Conservation (phyloP, 2,113 vertebrate species). For the Phocoena phocoena region DNA sequence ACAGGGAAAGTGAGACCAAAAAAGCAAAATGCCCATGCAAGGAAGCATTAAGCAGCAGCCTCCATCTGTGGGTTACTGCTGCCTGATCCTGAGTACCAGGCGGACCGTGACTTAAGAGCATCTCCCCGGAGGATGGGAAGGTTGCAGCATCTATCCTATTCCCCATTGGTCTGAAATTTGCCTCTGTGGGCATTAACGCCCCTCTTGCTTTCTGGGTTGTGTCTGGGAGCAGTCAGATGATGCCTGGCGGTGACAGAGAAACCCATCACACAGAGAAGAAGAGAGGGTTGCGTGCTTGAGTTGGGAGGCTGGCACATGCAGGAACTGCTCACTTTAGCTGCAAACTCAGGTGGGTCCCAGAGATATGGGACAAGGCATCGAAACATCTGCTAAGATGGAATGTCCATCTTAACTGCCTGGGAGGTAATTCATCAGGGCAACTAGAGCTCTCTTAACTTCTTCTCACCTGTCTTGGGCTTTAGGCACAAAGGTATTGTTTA, state of each 20-base stretch:
- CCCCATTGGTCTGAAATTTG: not conserved
- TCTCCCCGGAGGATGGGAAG: not conserved
- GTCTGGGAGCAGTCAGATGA: not conserved
- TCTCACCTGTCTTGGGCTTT: not conserved
- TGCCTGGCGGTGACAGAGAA: not conserved
- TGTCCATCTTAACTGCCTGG: not conserved
- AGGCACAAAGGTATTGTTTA: not conserved
- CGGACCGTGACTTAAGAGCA: not conserved
- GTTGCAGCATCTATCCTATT: too few relatives aligned
- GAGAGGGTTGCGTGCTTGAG: not conserved
- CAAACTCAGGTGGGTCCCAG: not conserved
- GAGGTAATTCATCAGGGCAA: not conserved
- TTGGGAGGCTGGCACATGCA: not conserved
- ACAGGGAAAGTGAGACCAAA: not conserved
- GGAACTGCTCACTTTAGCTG: not conserved
- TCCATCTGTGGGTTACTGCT: not conserved
- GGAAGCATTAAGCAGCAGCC: rapidly evolving
- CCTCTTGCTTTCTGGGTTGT: not conserved
- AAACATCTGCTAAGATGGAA: not conserved
- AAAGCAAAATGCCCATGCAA: rapidly evolving
- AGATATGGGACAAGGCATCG: not conserved
- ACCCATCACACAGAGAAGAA: not conserved
- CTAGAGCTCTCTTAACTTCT: not conserved
- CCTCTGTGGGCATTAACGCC: not conserved
- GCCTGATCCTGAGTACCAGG: not conserved